Conservation (phyloP, 2,888 invertebrate species). For the Drosophila borborema region DNA sequence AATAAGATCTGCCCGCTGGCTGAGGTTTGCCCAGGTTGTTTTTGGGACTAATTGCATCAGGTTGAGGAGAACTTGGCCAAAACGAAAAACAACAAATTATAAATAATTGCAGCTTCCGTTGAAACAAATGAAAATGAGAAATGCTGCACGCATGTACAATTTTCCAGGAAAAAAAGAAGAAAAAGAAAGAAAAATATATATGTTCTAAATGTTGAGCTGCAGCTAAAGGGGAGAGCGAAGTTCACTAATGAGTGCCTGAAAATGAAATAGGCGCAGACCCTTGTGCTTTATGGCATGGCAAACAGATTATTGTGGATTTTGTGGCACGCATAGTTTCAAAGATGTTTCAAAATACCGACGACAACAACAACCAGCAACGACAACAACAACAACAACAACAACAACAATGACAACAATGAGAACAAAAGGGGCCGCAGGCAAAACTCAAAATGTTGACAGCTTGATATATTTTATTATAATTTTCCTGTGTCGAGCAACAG, state of each 20-base stretch:
- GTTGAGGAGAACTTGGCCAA: conserved; percentile 34
- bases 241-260: conserved; percentile 69
- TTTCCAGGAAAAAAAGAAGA: conserved; percentile 65
- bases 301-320: conserved; percentile 77
- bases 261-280: conserved; percentile 30
- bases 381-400: conserved; percentile 31
- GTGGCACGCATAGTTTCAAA: conserved; percentile 73
- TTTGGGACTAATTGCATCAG: conserved; percentile 63
- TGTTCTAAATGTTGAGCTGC: conserved; percentile 18
- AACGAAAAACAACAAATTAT: conserved; percentile 69
- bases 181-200: not conserved
- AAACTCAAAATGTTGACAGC: conserved; percentile 77
- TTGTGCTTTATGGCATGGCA: conserved; percentile 61
- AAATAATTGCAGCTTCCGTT: conserved; percentile 79
- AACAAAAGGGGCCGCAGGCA: conserved; percentile 65
- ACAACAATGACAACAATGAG: conserved; percentile 44
- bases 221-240: conserved; percentile 31
- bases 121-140: conserved; percentile 60
- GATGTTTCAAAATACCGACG: conserved; percentile 77
- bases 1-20: conserved; percentile 53
- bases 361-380: conserved; percentile 43
- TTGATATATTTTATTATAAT: conserved; percentile 82
- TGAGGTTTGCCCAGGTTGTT: conserved; percentile 51
- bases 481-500: conserved; percentile 53
- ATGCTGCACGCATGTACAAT: conserved; percentile 62